These are phyloP conservation scores for Fragum fragum DNA, from an alignment of 2,888 invertebrate species.

Conservation along the genomic window DNA sequence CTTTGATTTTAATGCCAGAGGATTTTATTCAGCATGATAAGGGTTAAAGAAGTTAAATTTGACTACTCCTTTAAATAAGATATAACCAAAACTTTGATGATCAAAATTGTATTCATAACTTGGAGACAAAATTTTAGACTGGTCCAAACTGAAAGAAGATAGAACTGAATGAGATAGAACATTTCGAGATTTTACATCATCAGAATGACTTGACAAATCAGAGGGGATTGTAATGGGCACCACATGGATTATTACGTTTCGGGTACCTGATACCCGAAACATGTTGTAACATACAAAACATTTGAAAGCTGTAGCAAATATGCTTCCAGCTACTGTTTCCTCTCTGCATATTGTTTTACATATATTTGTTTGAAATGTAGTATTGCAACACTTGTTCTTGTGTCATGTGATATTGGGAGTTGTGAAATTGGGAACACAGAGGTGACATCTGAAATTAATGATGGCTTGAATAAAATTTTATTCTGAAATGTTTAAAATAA, in stretches of 20 bases:
- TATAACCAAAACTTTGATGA: too few relatives aligned
- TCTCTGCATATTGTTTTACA: slow-evolving; percentile 29
- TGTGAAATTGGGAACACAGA: slow-evolving; percentile 29
- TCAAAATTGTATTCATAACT: too few relatives aligned
- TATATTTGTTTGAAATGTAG: slow-evolving; percentile 41
- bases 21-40: too few relatives aligned
- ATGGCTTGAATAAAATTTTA: background rate
- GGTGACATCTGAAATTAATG: slow-evolving; percentile 21
- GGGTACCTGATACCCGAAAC: slow-evolving; percentile 15
- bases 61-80: too few relatives aligned
- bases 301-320: slow-evolving; percentile 12
- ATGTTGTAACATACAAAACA: slow-evolving; percentile 15
- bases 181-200: background rate
- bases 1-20: too few relatives aligned
- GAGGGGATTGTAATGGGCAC: slow-evolving; percentile 10
- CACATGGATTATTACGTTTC: background rate
- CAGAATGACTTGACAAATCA: slow-evolving; percentile 23
- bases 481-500: background rate
- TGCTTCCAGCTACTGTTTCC: slow-evolving; percentile 20
- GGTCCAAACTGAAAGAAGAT: too few relatives aligned
- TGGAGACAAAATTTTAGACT: too few relatives aligned
- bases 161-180: too few relatives aligned
- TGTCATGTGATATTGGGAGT: slow-evolving; percentile 33
- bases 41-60: too few relatives aligned
- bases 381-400: slow-evolving; percentile 50